These are phyloP conservation scores for Muntiacus muntjak DNA, from an alignment of 2,113 vertebrate species.

Conservation along the genomic window DNA sequence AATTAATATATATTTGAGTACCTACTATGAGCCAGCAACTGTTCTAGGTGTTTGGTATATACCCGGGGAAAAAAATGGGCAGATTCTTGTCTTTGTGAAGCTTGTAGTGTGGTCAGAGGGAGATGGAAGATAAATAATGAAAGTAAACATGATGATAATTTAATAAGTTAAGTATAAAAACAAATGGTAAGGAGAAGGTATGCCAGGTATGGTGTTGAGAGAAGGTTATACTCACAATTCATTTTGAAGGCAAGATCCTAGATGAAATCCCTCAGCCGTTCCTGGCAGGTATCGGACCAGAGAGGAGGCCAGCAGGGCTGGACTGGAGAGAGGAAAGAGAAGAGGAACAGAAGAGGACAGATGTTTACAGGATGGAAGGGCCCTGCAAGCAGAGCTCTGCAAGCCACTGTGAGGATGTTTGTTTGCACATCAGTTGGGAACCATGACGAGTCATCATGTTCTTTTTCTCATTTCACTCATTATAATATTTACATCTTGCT, in stretches of 20 bases:
- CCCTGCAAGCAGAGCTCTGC: not conserved
- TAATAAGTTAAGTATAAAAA: not conserved
- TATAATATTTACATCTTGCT: not conserved
- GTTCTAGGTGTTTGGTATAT: not conserved
- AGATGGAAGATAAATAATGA: not conserved
- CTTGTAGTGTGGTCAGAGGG: not conserved
- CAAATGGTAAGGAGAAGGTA: too few relatives aligned
- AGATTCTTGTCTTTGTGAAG: not conserved
- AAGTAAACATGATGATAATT: not conserved
- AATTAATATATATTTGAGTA: not conserved
- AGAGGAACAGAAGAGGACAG: not conserved
- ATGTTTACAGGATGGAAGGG: accelerated
- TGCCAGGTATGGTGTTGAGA: not conserved
- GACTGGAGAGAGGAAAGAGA: not conserved
- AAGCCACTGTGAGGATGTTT: not conserved
- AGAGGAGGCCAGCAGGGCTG: not conserved
- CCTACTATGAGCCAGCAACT: not conserved
- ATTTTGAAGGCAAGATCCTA: not conserved
- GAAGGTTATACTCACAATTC: not conserved
- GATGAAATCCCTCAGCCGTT: too few relatives aligned
- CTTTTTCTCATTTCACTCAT: not conserved
- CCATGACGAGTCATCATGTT: not conserved
- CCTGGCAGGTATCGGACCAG: not conserved
- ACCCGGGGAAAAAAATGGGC: not conserved
- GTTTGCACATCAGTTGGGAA: accelerated